Evolutionary conservation across 2,888 invertebrate genomes (phyloP), one percentile per base, ranked within the genome.

Genomic region (Amphipyra berbera): DNA sequence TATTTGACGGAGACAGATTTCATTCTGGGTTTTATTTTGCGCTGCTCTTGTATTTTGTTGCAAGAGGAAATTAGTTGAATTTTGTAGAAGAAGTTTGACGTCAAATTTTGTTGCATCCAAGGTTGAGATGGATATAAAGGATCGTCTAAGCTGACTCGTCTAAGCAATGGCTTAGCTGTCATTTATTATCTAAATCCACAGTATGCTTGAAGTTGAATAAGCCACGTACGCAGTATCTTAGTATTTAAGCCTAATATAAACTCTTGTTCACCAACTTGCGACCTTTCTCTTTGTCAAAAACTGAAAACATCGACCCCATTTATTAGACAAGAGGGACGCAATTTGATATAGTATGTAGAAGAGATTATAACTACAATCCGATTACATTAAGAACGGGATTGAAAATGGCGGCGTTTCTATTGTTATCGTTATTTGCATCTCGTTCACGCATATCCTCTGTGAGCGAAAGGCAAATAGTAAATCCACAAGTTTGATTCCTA

Each of bases 1-100:
- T 72, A 73, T 62, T 66, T 65, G 61, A 72, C 60, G 60, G 37
- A 60, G 55, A 77, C 53, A 58, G 63, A 68, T 71, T 78, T 71
- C 44, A 66, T 68, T 71, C 59, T 57, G 59, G 35, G 60, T 69
- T 78, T 77, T 49, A 69, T 56, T 53, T 67, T 27, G 49, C 40
- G 30, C 45, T 37, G 41, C 30, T 45, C 15, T 40, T 37, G 44
- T 66, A 47, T 42, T 68, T 60, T 54, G 60, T 53, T 13, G 46
- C 53, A 44, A 38, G 38, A 46, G 6, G 30, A 30, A 30, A 30
- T 30, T 30, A 30, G 7, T 30, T 30, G 6, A 6, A 30, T 30
- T 30, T 30, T 30, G 30, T 30, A 7, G 9, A 38, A 38, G 37
- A 8, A 50, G 27, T 41, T 37, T n/a, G 10, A 30, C 54, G 38